These are phyloP conservation scores for Notodonta dromedarius DNA, from an alignment of 2,888 invertebrate species.

Conservation along the genomic window DNA sequence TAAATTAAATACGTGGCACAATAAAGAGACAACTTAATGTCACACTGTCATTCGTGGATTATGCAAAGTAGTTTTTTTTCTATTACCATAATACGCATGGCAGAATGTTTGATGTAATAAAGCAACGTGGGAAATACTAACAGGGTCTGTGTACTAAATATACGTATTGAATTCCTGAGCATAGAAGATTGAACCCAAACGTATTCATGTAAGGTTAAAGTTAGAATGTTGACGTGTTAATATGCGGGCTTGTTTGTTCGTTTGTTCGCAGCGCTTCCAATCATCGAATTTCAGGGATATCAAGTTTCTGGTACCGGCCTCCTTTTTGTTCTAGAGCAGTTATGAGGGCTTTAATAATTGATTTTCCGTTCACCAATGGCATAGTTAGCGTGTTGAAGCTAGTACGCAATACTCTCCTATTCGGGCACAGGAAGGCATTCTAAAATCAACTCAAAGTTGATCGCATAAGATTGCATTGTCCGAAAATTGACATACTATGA, in stretches of 20 bases:
- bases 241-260: constrained; percentile 54
- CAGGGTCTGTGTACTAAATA: constrained; percentile 34
- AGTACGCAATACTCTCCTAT: background rate
- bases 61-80: constrained; percentile 78
- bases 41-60: constrained; percentile 69
- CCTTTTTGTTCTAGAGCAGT: constrained; percentile 40
- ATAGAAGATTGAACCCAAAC: constrained; percentile 30
- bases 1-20: constrained; percentile 30
- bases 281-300: constrained; percentile 60
- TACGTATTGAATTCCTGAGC: constrained; percentile 22
- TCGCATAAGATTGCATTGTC: background rate
- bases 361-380: constrained; percentile 1
- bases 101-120: constrained; percentile 68
- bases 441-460: background rate
- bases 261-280: constrained; percentile 44
- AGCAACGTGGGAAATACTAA: constrained; percentile 74
- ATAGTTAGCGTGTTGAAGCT: background rate
- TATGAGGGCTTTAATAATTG: constrained; percentile 8
- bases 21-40: constrained; percentile 70
- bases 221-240: background rate
- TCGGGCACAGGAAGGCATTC: background rate
- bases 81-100: constrained; percentile 72
- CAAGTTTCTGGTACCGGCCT: constrained; percentile 45
- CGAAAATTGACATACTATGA: background rate
- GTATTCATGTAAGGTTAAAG: constrained; percentile 9